A percentile compares a stretch with the other conserved stretches of the same genome.
Evolutionary conservation across 2,888 invertebrate genomes (phyloP).

Genomic region (Herminia tarsipennalis): DNA sequence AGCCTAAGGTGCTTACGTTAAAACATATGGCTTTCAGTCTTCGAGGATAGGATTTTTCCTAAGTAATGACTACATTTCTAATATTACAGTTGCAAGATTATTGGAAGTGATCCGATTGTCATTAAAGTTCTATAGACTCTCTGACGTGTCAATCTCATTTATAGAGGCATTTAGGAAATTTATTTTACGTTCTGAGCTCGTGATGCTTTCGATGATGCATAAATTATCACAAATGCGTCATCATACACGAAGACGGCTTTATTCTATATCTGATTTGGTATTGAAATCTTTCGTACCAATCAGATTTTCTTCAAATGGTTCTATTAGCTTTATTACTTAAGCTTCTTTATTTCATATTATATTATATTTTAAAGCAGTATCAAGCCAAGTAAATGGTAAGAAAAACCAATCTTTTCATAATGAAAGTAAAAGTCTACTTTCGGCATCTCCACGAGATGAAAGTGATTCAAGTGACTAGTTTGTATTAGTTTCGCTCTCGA

Average conservation of each 20-base stretch:
- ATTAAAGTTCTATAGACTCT: too few species aligned
- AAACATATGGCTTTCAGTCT: too few species aligned
- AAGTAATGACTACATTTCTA: too few species aligned
- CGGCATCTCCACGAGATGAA: constrained; percentile 77
- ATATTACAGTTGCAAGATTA: too few species aligned
- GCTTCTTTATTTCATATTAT: constrained; percentile 4
- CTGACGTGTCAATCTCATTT: neutral
- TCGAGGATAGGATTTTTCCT: too few species aligned
- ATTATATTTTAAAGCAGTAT: constrained; percentile 5
- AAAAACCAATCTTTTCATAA: constrained; percentile 55
- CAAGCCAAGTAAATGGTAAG: constrained; percentile 27
- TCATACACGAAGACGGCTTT: neutral
- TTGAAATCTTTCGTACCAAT: constrained; percentile 9
- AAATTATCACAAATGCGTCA: constrained; percentile 24
- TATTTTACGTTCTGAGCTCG: neutral
- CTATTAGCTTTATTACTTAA: constrained; percentile 14
- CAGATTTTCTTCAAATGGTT: constrained; percentile 20
- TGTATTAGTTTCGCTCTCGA: constrained; percentile 79
- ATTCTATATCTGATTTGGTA: constrained; percentile 1
- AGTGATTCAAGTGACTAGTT: constrained; percentile 72
- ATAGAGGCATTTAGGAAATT: constrained; percentile 1
- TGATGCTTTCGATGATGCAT: constrained; percentile 14
- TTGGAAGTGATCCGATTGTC: too few species aligned
- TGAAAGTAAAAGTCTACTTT: constrained; percentile 83
- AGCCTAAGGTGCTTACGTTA: too few species aligned